Evolutionary conservation across 2,888 invertebrate species (phyloP).

Genomic region (Athalia rosae): DNA sequence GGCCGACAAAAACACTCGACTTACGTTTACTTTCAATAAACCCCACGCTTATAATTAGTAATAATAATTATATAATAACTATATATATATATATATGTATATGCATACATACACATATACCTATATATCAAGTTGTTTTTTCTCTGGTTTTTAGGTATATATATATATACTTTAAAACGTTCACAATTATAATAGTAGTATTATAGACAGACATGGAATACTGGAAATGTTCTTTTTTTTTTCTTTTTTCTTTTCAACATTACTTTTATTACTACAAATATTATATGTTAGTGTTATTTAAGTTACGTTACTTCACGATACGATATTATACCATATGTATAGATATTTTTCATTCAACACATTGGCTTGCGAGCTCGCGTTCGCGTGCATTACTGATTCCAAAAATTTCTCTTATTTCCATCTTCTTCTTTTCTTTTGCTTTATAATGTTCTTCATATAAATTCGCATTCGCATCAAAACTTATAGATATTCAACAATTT

Average conservation of each 20-base stretch:
- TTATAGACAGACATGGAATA: constrained; percentile 67
- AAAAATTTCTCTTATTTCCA: neutral
- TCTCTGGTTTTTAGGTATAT: neutral
- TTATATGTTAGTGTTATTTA: constrained; percentile 20
- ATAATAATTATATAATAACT: neutral
- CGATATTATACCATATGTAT: neutral
- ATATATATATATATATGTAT: neutral
- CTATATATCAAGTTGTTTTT: neutral
- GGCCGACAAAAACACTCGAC: constrained; percentile 66
- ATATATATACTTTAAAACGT: constrained; percentile 51
- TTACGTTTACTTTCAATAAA: constrained; percentile 66
- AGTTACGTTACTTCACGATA: constrained; percentile 26
- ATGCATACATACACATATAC: neutral
- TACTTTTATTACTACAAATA: neutral
- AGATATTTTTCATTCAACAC: constrained; percentile 12
- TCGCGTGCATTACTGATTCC: too few relatives aligned
- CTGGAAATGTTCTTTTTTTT: constrained; percentile 62
- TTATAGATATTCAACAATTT: constrained; percentile 16
- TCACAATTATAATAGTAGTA: constrained; percentile 64
- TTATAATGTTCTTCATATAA: neutral
- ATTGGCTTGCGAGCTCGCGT: constrained; percentile 16
- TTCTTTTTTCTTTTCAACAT: constrained; percentile 38
- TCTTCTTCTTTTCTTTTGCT: constrained; percentile 9
- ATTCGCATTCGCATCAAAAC: constrained; percentile 2
- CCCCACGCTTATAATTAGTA: constrained; percentile 41